phyloP scores from a whole-genome alignment of 35 echinoderm and acorn worm genomes.

The Diadema setosum region DNA sequence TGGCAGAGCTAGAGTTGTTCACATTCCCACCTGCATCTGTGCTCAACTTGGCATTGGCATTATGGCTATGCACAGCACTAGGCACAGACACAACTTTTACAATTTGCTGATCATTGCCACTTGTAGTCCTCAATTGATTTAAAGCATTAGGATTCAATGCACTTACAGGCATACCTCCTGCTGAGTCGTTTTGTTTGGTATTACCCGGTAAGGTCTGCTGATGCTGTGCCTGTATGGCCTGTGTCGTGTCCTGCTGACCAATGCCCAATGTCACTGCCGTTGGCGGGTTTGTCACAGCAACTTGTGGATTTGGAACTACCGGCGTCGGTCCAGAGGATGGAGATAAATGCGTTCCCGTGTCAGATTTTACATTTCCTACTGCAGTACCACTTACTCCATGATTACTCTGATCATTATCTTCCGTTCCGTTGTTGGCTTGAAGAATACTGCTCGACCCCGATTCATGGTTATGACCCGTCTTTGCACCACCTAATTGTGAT shows the following conservation, averaged over 20 bases:
- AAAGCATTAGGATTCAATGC: neutral
- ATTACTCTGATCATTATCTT: neutral
- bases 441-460: neutral
- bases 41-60: neutral
- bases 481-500: neutral
- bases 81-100: constrained; percentile 22
- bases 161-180: neutral
- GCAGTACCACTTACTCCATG: neutral
- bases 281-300: neutral
- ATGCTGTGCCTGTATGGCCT: neutral
- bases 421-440: neutral
- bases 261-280: neutral
- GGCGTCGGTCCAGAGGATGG: too few relatives aligned
- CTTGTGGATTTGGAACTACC: neutral
- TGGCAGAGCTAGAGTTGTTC: neutral
- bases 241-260: neutral
- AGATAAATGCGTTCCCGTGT: too few relatives aligned
- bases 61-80: constrained; percentile 9
- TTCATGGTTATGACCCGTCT: neutral
- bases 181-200: neutral
- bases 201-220: neutral
- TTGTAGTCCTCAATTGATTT: constrained; percentile 3
- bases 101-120: constrained; percentile 21
- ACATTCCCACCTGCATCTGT: neutral
- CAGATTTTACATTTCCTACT: neutral